Evolutionary conservation across 1,140 invertebrate species (phyloP), one percentile per base, ranked within the genome.

Genomic region (Eciton burchellii): DNA sequence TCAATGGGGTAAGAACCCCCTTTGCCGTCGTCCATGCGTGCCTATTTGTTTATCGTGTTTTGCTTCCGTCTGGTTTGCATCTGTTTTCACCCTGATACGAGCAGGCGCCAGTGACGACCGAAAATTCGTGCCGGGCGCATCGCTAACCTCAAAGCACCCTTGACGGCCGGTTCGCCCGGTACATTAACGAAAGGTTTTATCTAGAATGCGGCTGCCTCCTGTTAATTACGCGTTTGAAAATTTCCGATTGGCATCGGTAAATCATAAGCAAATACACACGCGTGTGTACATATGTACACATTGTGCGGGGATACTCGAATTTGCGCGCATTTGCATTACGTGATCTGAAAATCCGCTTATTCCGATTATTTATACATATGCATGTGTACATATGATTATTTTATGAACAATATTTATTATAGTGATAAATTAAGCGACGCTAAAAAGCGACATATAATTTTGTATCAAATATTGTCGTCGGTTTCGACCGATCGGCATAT

Each of bases 31-130:
- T 79, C 49, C 63, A 79, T 56, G 74, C 49, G 74, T 41, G 41
- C 4, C n/a, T 79, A 70, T 79, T 79, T 79, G 63, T 79, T 79
- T 79, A 79, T 79, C 74, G 63, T 79, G 74, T 79, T 79, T 79
- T 79, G 49, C 63, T 79, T 57, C 74, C 74, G 74, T 79, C 74
- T 79, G 74, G 74, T 11, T 68, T 70, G 74, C 49, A 57, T 70
- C 74, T 79, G 74, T 79, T 79, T 79, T 70, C 74, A 79, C 35
- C 24, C 63, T 45, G 74, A 79, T 79, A 79, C 70, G 74, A 56
- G 52, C 74, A 68, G 56, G 62, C 62, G 11, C 21, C 14, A 11
- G 65, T 8, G 63, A 79, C 63, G 65, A 35, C 56, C 70, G 74
- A 3, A 70, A 79, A 70, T 57, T 79, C 24, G 49, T 21, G 43